A percentile compares a stretch with the other conserved stretches of the same genome.
phyloP scores from a whole-genome alignment of 2,888 invertebrate genomes.

The Lochmaea capreae region DNA sequence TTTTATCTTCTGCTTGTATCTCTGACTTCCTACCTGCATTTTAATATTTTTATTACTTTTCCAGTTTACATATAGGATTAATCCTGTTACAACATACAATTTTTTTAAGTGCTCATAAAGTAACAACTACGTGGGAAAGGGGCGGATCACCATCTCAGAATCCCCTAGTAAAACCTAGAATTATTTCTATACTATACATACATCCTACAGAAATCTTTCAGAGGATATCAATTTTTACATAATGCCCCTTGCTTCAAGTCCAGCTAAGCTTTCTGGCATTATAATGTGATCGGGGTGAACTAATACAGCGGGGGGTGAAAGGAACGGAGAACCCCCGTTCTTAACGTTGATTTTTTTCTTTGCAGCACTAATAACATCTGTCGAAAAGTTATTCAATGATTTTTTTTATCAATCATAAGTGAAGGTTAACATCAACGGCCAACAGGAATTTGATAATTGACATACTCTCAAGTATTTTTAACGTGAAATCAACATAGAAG shows the following conservation, averaged over 20 bases:
- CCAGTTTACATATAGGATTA: slow-evolving; percentile 24
- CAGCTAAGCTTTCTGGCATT: slow-evolving; percentile 35
- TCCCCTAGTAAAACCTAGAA: slow-evolving; percentile 40
- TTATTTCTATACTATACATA: slow-evolving; percentile 33
- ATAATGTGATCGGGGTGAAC: slow-evolving; percentile 38
- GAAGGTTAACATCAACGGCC: slow-evolving; percentile 1
- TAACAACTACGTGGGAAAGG: slow-evolving; percentile 37
- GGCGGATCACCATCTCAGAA: slow-evolving; percentile 33
- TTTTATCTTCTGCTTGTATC: background rate
- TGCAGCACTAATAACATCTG: slow-evolving; percentile 26
- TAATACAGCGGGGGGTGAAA: slow-evolving; percentile 38
- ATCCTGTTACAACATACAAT: slow-evolving; percentile 26
- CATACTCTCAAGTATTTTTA: background rate
- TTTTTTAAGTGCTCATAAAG: slow-evolving; percentile 22
- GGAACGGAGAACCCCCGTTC: slow-evolving; percentile 19
- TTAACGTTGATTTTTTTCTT: slow-evolving; percentile 8
- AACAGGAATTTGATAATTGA: background rate
- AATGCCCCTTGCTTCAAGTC: slow-evolving; percentile 36
- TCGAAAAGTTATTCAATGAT: slow-evolving; percentile 26
- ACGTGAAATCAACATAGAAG: no score
- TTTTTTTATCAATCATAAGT: slow-evolving; percentile 28
- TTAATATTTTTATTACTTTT: slow-evolving; percentile 36
- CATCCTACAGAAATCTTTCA: slow-evolving; percentile 25
- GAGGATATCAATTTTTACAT: slow-evolving; percentile 41
- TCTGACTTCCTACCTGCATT: slow-evolving; percentile 29